phyloP scores from a whole-genome alignment of 2,113 vertebrate species.

The Seriola aureovittata region DNA sequence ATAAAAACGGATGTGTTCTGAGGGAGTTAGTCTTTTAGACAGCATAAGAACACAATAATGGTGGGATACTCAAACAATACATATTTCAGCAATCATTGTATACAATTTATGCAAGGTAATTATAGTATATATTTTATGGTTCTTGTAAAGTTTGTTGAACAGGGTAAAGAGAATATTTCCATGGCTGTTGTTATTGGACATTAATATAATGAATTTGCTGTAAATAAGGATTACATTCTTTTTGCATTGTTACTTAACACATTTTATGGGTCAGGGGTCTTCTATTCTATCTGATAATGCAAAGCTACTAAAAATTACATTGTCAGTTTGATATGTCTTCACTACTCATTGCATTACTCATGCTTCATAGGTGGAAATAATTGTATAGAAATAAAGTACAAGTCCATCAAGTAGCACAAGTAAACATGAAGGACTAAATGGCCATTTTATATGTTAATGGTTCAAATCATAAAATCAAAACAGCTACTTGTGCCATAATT shows the following conservation, averaged over 20 bases:
- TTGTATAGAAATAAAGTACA: neutral
- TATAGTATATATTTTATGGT: neutral
- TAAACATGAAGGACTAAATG: neutral
- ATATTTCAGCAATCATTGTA: neutral
- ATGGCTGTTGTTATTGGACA: neutral
- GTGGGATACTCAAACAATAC: neutral
- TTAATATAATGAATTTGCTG: neutral
- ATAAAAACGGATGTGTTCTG: neutral
- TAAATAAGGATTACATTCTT: neutral
- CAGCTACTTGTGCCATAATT: too few species aligned
- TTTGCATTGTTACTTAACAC: neutral
- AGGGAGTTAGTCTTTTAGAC: too few species aligned
- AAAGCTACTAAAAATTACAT: neutral
- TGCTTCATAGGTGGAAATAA: constrained; percentile 24
- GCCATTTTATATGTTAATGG: neutral
- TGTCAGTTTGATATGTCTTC: neutral
- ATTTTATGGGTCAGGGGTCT: neutral
- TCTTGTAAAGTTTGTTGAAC: neutral
- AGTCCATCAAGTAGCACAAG: neutral
- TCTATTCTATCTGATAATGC: neutral
- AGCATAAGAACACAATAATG: too few species aligned
- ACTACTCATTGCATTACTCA: neutral
- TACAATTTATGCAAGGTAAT: neutral
- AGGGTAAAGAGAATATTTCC: neutral
- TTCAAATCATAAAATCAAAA: constrained; percentile 1